These are phyloP conservation scores for Gopherus flavomarginatus DNA, from an alignment of 2,113 vertebrate genomes.

Conservation along the genomic window DNA sequence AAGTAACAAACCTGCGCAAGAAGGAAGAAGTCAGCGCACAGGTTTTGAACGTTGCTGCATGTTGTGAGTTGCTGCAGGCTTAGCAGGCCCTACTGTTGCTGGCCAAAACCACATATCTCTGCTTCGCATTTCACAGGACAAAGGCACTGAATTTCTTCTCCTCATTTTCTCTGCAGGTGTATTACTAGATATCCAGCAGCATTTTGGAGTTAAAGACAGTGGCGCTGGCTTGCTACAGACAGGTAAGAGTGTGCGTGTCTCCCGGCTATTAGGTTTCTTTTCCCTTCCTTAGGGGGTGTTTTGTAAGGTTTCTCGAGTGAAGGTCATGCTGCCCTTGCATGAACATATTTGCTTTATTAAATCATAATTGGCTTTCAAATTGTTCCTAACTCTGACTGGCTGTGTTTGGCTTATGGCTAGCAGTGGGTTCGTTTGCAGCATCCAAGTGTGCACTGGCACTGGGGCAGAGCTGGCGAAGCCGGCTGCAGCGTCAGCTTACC, in stretches of 20 bases:
- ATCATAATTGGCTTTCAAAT: neutral
- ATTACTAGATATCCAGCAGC: slow-evolving; percentile 90
- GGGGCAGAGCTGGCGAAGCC: neutral
- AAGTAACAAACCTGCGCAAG: accelerated
- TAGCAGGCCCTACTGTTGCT: neutral
- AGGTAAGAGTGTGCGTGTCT: slow-evolving; percentile 78
- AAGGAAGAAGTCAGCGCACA: neutral
- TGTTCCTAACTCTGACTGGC: neutral
- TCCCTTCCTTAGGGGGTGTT: neutral
- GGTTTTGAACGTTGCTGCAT: neutral
- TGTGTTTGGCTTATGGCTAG: neutral
- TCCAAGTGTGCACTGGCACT: neutral
- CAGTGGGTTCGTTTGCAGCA: neutral
- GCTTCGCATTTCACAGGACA: neutral
- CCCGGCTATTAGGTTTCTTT: accelerated
- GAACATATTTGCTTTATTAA: neutral
- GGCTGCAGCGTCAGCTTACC: neutral
- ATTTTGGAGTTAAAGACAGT: slow-evolving; percentile 89
- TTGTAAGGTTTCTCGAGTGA: neutral
- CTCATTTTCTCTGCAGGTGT: slow-evolving; percentile 82
- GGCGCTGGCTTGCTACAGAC: slow-evolving; percentile 91
- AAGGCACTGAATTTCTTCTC: slow-evolving; percentile 2
- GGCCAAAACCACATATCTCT: neutral
- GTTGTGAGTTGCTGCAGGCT: neutral
- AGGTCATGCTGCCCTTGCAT: neutral